Conservation (phyloP, 2,888 invertebrate genomes). For the Agelastica alni region DNA sequence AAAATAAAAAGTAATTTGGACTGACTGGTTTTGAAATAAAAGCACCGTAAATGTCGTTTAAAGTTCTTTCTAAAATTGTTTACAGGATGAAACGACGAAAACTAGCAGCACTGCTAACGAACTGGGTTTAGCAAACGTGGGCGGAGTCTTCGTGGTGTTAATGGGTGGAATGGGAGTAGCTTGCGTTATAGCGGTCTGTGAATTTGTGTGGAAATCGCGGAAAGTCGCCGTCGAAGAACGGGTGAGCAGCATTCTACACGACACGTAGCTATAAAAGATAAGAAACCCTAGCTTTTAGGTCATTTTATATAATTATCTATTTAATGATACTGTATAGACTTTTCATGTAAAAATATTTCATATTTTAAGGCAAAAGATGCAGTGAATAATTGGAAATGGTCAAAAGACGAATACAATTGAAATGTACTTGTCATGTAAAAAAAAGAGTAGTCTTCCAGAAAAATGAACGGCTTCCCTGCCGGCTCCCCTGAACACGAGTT, state of each 20-base stretch:
- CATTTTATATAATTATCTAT: constrained; percentile 23
- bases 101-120: constrained; percentile 86
- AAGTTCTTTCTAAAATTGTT: constrained; percentile 20
- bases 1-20: too few species aligned
- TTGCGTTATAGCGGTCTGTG: constrained; percentile 90
- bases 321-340: too few species aligned
- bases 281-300: constrained; percentile 35
- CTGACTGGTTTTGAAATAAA: too few species aligned
- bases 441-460: too few species aligned
- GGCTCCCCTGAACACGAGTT: too few species aligned
- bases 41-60: too few species aligned
- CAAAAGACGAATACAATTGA: too few species aligned
- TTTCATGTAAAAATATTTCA: too few species aligned
- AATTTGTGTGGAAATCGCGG: constrained; percentile 94
- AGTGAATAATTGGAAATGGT: too few species aligned
- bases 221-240: constrained; percentile 90
- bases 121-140: constrained; percentile 92
- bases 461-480: too few species aligned
- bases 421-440: too few species aligned
- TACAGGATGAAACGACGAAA: constrained; percentile 81
- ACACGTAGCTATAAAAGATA: constrained; percentile 56
- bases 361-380: too few species aligned
- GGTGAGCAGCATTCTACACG: constrained; percentile 67
- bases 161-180: constrained; percentile 92
- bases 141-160: constrained; percentile 94